These are phyloP conservation scores for Ochotona princeps DNA, from an alignment of 2,113 vertebrate species.

Conservation along the genomic window DNA sequence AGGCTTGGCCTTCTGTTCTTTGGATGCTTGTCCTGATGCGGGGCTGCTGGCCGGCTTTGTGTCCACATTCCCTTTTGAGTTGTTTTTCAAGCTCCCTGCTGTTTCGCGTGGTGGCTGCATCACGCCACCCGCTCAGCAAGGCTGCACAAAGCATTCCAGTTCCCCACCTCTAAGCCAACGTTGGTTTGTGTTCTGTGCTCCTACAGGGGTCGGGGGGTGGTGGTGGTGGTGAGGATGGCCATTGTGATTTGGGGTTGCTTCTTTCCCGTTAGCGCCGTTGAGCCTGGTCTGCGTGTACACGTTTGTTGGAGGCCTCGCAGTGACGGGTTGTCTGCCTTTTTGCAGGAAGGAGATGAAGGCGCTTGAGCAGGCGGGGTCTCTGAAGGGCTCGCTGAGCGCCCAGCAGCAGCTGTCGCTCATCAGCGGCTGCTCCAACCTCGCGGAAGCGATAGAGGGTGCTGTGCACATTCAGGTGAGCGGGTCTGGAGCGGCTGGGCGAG, in stretches of 20 bases:
- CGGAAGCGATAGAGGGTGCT: constrained; percentile 91
- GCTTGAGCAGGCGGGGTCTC: constrained; percentile 87
- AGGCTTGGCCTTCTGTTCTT: neutral
- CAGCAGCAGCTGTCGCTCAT: constrained; percentile 91
- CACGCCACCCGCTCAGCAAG: neutral
- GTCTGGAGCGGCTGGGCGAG: neutral
- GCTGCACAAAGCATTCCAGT: neutral
- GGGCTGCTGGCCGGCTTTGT: neutral
- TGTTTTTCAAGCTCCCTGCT: neutral
- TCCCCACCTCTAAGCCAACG: neutral
- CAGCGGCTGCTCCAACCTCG: constrained; percentile 87
- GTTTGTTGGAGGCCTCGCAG: neutral
- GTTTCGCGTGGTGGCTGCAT: neutral
- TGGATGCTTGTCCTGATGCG: neutral
- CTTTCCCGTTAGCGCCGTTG: neutral
- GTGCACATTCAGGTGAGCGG: constrained; percentile 94
- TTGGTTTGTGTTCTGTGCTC: neutral
- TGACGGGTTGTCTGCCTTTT: constrained; percentile 9
- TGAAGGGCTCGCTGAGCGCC: constrained; percentile 89
- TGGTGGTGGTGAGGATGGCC: neutral
- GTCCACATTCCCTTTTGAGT: neutral
- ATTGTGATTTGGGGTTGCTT: neutral
- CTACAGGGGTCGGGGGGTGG: neutral
- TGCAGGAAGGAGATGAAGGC: constrained; percentile 91
- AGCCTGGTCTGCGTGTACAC: neutral